phyloP scores from a whole-genome alignment of 1,140 invertebrate species.

The Cyclargus thomasi region DNA sequence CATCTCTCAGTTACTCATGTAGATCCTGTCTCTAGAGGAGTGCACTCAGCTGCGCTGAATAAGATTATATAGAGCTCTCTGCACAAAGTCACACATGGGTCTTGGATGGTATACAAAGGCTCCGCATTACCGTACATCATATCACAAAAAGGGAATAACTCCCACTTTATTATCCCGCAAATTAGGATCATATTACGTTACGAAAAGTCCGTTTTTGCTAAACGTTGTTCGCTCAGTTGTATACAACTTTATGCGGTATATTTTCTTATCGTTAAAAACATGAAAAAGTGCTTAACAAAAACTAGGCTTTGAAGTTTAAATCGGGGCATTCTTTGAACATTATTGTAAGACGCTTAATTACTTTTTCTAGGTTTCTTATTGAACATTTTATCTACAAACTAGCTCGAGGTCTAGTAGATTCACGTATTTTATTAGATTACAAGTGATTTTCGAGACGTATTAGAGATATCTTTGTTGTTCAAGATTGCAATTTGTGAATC shows the following conservation, averaged over 20 bases:
- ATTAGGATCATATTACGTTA: conserved; percentile 8
- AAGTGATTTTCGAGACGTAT: background rate
- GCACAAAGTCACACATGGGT: conserved; percentile 31
- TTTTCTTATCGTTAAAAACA: conserved; percentile 12
- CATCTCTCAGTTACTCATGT: conserved; percentile 25
- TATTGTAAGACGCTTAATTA: background rate
- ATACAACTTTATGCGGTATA: background rate
- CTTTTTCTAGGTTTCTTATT: conserved; percentile 1
- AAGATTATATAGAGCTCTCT: conserved; percentile 35
- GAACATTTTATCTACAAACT: background rate
- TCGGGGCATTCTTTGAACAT: background rate
- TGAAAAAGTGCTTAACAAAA: conserved; percentile 6
- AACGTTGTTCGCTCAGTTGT: background rate
- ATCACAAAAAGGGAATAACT: conserved; percentile 19
- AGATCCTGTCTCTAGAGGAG: conserved; percentile 28
- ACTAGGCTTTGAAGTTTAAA: conserved; percentile 12
- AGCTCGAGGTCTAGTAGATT: background rate
- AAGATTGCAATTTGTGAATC: too few species aligned
- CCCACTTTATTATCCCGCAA: conserved; percentile 13
- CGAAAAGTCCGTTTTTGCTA: conserved; percentile 1
- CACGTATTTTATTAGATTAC: background rate
- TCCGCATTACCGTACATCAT: conserved; percentile 17
- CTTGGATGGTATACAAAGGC: conserved; percentile 26
- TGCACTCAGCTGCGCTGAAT: conserved; percentile 36
- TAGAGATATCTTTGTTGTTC: background rate